These are phyloP conservation scores for Ormyrus labotus DNA, from an alignment of 2,888 invertebrate genomes.

Conservation along the genomic window DNA sequence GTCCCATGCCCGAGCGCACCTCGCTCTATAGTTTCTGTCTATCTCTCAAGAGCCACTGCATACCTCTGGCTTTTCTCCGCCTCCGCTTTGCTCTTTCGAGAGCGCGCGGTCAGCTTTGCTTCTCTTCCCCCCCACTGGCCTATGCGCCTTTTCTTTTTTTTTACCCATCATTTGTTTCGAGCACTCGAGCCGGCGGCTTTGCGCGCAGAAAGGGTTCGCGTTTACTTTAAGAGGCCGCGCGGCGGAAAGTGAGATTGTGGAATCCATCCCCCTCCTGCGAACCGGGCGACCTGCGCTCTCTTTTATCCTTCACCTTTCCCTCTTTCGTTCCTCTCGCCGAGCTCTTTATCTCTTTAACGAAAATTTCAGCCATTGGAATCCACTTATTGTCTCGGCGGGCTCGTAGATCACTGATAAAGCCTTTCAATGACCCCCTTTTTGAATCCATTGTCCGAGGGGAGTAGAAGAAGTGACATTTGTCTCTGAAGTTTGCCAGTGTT, in stretches of 20 bases:
- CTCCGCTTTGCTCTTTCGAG: slow-evolving; percentile 1
- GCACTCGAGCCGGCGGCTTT: too few relatives aligned
- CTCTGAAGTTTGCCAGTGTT: slow-evolving; percentile 36
- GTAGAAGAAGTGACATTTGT: slow-evolving; percentile 51
- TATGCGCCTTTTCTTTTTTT: too few relatives aligned
- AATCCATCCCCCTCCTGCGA: too few relatives aligned
- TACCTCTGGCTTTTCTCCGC: slow-evolving; percentile 1
- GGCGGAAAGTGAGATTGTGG: too few relatives aligned
- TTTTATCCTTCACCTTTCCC: neutral
- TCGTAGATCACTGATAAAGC: slow-evolving; percentile 47
- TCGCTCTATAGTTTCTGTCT: neutral
- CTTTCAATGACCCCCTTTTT: slow-evolving; percentile 45
- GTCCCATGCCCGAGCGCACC: neutral
- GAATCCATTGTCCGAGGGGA: slow-evolving; percentile 34
- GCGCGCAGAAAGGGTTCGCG: too few relatives aligned
- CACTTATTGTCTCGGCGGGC: slow-evolving; percentile 20
- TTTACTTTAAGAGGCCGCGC: too few relatives aligned
- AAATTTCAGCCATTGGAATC: slow-evolving; percentile 44
- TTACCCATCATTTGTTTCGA: too few relatives aligned
- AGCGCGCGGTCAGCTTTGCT: too few relatives aligned
- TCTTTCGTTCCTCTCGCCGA: neutral
- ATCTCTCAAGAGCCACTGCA: slow-evolving; percentile 21
- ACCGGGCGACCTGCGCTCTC: neutral
- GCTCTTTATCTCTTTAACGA: neutral
- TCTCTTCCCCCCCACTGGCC: too few relatives aligned